Conservation (phyloP, 1,140 invertebrate species). For the Ylistrum balloti region DNA sequence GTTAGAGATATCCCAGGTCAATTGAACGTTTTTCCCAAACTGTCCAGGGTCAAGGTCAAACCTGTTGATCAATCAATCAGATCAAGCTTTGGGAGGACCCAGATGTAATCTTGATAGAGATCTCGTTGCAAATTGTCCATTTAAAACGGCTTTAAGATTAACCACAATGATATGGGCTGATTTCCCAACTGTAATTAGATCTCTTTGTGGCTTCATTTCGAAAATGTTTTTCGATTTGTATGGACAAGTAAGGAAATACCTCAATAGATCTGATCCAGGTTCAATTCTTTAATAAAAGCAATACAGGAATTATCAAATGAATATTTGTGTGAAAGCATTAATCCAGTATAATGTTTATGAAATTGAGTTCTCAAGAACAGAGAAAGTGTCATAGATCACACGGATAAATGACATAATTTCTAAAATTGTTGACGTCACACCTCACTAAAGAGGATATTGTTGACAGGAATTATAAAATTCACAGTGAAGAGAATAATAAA, state of each 20-base stretch:
- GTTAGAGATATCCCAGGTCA: background rate
- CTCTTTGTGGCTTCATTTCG: background rate
- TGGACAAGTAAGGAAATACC: background rate
- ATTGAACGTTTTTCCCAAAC: background rate
- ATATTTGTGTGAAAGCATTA: background rate
- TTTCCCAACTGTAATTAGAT: background rate
- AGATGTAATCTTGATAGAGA: background rate
- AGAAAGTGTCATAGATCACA: constrained; percentile 1
- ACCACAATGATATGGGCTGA: background rate
- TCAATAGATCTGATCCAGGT: background rate
- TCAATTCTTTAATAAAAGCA: background rate
- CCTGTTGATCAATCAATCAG: constrained; percentile 7
- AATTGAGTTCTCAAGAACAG: background rate
- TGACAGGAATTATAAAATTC: background rate
- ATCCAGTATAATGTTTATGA: background rate
- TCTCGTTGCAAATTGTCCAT: constrained; percentile 16
- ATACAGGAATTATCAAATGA: background rate
- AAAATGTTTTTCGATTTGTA: constrained; percentile 15
- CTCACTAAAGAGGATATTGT: background rate
- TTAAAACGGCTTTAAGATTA: constrained; percentile 17
- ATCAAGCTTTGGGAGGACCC: background rate
- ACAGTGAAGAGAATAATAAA: background rate
- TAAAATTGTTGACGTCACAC: background rate
- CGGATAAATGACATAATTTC: background rate
- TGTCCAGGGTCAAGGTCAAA: background rate